A percentile compares a stretch with the other conserved stretches of the same genome.
Evolutionary conservation across 2,113 vertebrate species (phyloP).

Genomic region (Amblyornis subalaris): DNA sequence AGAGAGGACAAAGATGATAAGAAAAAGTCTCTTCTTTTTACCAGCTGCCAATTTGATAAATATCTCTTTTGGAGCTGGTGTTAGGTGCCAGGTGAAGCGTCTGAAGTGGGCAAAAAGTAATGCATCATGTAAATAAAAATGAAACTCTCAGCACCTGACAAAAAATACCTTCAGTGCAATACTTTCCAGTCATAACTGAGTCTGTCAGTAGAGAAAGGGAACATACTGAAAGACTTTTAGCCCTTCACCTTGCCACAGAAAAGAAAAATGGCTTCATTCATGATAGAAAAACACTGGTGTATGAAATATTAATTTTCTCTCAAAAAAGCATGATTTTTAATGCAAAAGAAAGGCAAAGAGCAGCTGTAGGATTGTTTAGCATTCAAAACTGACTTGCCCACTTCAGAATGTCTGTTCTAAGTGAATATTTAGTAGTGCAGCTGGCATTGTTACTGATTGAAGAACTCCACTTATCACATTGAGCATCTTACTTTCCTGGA

Average conservation of each 20-base stretch:
- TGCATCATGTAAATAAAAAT: not conserved
- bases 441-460: slow-evolving; percentile 57
- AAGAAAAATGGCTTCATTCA: not conserved
- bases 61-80: not conserved
- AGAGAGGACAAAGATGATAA: not conserved
- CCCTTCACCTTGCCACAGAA: not conserved
- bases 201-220: not conserved
- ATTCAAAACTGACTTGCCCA: slow-evolving; percentile 27
- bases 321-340: not conserved
- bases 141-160: not conserved
- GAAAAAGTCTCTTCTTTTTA: not conserved
- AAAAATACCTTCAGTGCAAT: not conserved
- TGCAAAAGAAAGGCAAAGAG: not conserved
- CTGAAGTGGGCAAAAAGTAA: not conserved
- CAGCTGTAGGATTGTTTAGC: slow-evolving; percentile 5
- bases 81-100: not conserved
- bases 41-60: not conserved
- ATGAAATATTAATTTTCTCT: not conserved
- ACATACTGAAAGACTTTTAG: not conserved
- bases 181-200: not conserved
- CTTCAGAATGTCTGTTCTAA: not conserved
- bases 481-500: slow-evolving; percentile 37
- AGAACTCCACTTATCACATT: slow-evolving; percentile 26
- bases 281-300: not conserved
- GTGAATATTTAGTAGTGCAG: slow-evolving; percentile 53